phyloP scores from a whole-genome alignment of 2,113 vertebrate genomes.

The Microcebus jonahi region DNA sequence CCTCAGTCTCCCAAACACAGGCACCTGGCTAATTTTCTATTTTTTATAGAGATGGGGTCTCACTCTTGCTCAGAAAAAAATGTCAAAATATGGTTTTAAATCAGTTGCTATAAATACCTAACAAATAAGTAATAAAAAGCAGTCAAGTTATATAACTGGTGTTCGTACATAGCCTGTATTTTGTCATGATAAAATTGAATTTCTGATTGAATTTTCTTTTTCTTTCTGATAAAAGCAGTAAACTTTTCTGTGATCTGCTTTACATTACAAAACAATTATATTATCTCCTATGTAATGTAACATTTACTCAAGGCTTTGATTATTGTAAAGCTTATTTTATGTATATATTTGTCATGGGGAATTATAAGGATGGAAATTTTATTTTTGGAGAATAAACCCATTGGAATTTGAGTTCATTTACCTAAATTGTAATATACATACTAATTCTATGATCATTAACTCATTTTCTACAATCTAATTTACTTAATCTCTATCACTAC shows the following conservation, averaged over 20 bases:
- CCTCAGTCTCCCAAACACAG: no score
- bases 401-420: conserved; percentile 23
- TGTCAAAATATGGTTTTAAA: background rate
- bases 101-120: background rate
- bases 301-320: background rate
- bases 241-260: background rate
- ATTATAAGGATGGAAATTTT: background rate
- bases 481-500: background rate
- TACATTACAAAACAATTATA: background rate
- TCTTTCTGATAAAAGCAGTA: background rate
- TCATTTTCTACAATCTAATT: background rate
- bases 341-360: background rate
- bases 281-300: background rate
- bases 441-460: background rate
- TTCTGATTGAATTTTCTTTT: background rate
- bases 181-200: background rate
- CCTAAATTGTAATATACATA: background rate
- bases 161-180: background rate
- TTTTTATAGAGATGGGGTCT: no score
- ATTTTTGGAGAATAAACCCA: background rate
- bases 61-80: background rate
- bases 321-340: background rate
- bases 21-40: no score
- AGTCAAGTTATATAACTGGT: background rate
- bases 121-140: background rate